Conservation (phyloP, 2,113 vertebrate genomes). For the Leiothrix lutea region DNA sequence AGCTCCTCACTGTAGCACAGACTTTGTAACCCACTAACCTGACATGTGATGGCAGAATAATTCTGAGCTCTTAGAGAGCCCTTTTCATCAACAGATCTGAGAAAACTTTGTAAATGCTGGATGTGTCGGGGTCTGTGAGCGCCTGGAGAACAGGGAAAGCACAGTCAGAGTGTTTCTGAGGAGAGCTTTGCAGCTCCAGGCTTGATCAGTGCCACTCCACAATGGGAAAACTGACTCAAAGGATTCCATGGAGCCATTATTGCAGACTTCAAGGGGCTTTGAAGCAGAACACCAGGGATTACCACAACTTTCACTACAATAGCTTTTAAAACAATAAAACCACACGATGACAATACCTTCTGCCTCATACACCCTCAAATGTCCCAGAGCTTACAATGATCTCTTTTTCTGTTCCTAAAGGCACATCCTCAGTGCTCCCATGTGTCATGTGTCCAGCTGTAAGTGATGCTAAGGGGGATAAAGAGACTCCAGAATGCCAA, state of each 20-base stretch:
- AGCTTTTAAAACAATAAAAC: neutral
- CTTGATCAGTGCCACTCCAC: neutral
- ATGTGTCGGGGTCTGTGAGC: neutral
- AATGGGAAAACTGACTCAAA: neutral
- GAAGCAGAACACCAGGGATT: neutral
- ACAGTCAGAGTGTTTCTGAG: neutral
- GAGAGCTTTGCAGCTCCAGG: neutral
- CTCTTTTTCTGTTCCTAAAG: neutral
- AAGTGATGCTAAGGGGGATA: neutral
- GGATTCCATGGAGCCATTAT: neutral
- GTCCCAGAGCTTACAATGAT: neutral
- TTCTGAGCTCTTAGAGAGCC: neutral
- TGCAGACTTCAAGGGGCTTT: neutral
- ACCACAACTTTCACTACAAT: neutral
- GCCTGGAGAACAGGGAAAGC: neutral
- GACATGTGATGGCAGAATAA: neutral
- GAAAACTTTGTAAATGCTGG: neutral
- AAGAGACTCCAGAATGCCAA: neutral
- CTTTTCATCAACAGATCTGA: conserved; percentile 26
- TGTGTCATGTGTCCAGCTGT: neutral
- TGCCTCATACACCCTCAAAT: neutral
- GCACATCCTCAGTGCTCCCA: neutral
- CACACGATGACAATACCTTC: neutral
- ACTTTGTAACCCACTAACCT: conserved; percentile 36
- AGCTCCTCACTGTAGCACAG: neutral